A percentile compares a stretch with the other conserved stretches of the same genome.
phyloP scores from a whole-genome alignment of 1,140 invertebrate genomes.

The Lucilia cuprina region DNA sequence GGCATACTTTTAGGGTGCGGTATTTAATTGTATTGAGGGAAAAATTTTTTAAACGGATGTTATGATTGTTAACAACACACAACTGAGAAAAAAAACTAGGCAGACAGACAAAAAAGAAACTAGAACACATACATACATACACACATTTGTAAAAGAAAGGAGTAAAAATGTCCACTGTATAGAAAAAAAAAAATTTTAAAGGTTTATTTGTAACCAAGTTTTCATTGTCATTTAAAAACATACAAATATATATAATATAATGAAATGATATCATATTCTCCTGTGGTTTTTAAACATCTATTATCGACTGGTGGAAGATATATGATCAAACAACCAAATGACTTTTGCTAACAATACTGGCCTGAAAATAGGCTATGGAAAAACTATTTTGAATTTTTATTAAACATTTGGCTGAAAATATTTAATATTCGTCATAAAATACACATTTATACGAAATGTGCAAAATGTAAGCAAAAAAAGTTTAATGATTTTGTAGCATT shows the following conservation, averaged over 20 bases:
- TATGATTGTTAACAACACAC: background rate
- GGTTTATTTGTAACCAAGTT: background rate
- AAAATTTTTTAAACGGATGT: constrained; percentile 8
- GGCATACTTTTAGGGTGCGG: background rate
- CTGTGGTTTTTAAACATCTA: background rate
- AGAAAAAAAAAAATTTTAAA: background rate
- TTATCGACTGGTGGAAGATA: background rate
- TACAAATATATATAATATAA: background rate
- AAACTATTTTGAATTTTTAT: background rate
- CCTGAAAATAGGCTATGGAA: background rate
- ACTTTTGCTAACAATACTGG: no score
- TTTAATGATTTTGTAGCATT: no score
- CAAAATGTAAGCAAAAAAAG: no score
- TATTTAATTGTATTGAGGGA: constrained; percentile 17
- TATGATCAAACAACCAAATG: background rate
- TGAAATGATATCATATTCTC: background rate
- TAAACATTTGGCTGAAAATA: no score
- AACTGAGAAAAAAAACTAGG: background rate
- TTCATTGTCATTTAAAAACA: background rate
- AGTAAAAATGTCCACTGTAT: no score
- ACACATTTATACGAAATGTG: no score
- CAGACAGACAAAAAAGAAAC: background rate
- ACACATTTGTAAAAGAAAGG: no score
- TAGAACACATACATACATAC: no score
- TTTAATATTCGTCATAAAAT: no score